Conservation (phyloP, 2,888 invertebrate species). For the Willowsia nigromaculata region DNA sequence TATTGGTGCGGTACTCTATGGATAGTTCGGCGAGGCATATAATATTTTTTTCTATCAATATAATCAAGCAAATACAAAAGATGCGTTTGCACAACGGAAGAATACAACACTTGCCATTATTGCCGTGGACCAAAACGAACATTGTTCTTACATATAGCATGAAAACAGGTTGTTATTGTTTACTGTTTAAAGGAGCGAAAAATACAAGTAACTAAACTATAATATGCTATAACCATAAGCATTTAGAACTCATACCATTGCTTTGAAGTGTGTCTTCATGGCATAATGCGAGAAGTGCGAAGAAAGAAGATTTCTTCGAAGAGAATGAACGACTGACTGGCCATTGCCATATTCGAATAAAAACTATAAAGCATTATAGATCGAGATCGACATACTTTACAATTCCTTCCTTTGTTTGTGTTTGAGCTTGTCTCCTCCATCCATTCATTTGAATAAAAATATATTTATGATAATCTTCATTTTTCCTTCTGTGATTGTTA, state of each 20-base stretch:
- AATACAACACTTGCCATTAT: neutral
- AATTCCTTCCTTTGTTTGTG: slow-evolving; percentile 25
- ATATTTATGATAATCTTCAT: slow-evolving; percentile 2
- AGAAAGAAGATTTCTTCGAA: neutral
- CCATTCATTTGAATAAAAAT: slow-evolving; percentile 18
- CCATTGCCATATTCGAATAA: neutral
- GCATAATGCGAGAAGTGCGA: neutral
- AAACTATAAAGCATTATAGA: neutral
- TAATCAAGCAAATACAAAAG: neutral
- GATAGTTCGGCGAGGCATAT: neutral
- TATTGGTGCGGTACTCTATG: neutral
- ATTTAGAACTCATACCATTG: neutral
- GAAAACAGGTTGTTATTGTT: neutral
- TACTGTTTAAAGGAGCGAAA: neutral
- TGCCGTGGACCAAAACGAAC: neutral
- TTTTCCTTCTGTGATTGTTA: neutral
- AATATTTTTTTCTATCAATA: neutral
- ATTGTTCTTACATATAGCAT: neutral
- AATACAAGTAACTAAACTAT: neutral
- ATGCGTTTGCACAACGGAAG: neutral
- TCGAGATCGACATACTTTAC: slow-evolving; percentile 35
- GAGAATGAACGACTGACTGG: neutral
- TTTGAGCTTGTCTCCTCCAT: neutral
- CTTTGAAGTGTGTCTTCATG: neutral
- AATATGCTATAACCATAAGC: neutral